Base-by-base conservation (phyloP, 2,113 vertebrate genomes). In the Rhinolophus sinicus region DNA sequence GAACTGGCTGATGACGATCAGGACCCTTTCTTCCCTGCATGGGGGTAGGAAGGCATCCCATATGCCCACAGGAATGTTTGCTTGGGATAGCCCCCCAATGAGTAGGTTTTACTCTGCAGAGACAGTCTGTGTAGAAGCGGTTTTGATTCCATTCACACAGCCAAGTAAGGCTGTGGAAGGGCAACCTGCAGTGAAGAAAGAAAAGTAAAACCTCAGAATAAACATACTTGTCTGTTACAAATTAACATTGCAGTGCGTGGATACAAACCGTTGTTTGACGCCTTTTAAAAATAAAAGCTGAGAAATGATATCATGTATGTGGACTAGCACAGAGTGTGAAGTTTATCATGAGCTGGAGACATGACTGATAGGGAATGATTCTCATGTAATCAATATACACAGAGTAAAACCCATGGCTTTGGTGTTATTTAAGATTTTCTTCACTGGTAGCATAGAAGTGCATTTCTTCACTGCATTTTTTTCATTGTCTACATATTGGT, bases 91-190 rank as follows among this genome's bases (percentile, higher is more conserved):
- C 47, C 89, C 80, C 88, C 81, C 81, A 54, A 13, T 65, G 35
- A 94, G 7, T 62, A 83, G 58, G 83, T 93, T 87, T 85, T 52
- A 47, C 30, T 69, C 77, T 82, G 21, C 18, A 83, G 91, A 94
- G 47, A 58, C 78, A 70, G 35, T 72, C 87, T 2, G 0, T 65
- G 15, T 56, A 58, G 50, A 95, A 67, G 12, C 86, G 50, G 52
- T 21, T 62, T n/a, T 92, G 0, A 0, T 2, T 96, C 90, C 88
- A 82, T 93, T 96, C 72, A n/a, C 62, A 56, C 35, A 77, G 65
- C 54, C 47, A 88, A 91, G 73, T 80, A 97, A 95, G 44, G n/a
- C 28, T 77, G 28, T 52, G 76, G 38, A 84, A 97, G 73, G 88
- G 93, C 94, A 94, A 5, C 26, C 44, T 88, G 6, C 72, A 78